Evolutionary conservation across 1,140 invertebrate species (phyloP), one percentile per base, ranked within the genome.

Genomic region (Semibalanus balanoides): DNA sequence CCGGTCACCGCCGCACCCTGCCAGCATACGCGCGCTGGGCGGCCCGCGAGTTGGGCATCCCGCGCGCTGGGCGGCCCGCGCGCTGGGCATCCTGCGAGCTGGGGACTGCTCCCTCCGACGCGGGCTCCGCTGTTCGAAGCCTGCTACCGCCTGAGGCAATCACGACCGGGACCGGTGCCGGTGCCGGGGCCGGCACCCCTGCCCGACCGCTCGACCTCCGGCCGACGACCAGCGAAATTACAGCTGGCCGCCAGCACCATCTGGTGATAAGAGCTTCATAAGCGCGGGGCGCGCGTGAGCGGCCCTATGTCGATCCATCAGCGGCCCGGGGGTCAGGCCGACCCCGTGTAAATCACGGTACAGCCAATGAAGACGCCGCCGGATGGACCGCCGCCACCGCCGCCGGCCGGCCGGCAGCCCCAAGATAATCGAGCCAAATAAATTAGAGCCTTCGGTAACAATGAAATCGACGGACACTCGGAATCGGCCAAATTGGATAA

Each of bases 391-490:
- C 51, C 51, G 22, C 51, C 51, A 19, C 51, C 51, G 51, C 51
- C 51, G 51, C 51, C 51, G 51, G 14, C 51, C 35, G 35, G 35
- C 35, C 35, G 35, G 35, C 35, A 40, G 35, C 35, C 35, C 35
- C 5, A 40, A 64, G 51, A 64, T 64, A 64, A 64, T 64, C 51
- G 51, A 25, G 22, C 51, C 51, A 64, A 64, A 64, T 64, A 64
- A 64, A 64, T 64, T 64, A 64, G 51, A 64, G 51, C 51, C 51
- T 64, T 64, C 22, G 51, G 51, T 64, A 64, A 64, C 51, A 64
- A 64, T 64, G 51, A 64, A 64, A 64, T 64, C 51, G 51, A 64
- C 51, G 51, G 51, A 64, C 51, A 64, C 51, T 64, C 51, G 51
- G 51, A 11, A 64, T 64, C 51, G 51, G 22, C 51, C 51, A 64